phyloP scores from a whole-genome alignment of 2,113 vertebrate genomes.

The Coreoperca whiteheadi region DNA sequence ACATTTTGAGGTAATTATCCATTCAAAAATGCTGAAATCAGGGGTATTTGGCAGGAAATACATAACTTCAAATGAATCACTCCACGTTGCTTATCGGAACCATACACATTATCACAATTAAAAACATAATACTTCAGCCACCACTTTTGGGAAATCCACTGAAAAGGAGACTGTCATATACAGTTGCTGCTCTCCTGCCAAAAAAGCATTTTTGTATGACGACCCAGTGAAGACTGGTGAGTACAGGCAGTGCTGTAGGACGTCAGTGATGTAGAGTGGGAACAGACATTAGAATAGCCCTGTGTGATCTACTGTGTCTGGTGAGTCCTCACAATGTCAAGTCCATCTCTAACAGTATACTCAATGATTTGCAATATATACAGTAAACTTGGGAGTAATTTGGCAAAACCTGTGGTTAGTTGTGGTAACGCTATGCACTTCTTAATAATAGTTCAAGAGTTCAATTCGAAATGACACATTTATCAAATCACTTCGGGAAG shows the following conservation, averaged over 20 bases:
- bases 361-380: too few species aligned
- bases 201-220: neutral
- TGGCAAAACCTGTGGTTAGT: neutral
- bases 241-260: neutral
- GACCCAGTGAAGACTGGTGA: neutral
- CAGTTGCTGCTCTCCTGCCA: neutral
- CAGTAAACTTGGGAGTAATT: too few species aligned
- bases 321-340: neutral
- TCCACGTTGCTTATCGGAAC: neutral
- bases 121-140: neutral
- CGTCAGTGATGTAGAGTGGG: neutral
- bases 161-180: neutral
- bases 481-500: neutral
- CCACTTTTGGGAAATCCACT: neutral
- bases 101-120: neutral
- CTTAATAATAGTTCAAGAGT: neutral
- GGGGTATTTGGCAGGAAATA: neutral
- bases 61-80: neutral
- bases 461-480: neutral
- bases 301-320: neutral
- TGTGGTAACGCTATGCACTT: too few species aligned
- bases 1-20: conserved; percentile 4
- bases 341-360: neutral
- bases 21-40: neutral
- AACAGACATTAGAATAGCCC: neutral